Base-by-base conservation (phyloP, 1,140 invertebrate species). In the Heliconius hermathena region DNA sequence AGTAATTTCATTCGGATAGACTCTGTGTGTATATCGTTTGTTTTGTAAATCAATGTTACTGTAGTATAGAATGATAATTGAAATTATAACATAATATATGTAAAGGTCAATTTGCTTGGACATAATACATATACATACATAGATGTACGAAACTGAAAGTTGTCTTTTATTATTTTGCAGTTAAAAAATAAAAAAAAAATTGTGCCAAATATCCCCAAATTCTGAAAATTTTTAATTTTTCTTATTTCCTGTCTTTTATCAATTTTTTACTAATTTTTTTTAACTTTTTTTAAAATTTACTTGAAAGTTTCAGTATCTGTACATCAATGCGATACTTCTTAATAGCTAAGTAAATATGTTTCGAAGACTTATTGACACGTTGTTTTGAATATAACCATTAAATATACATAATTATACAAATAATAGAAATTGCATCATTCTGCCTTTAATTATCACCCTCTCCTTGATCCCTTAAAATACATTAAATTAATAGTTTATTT, bases 341-440 rank as follows among this genome's bases (percentile, higher is more conserved):
- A 46, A 46, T 46, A 46, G 16, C 41, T 46, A 79, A 74, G 52
- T 82, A 75, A 78, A 77, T 85, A 84, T 85, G 84, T 89, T 87
- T 88, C 83, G 82, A 89, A 89, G 83, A 88, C 79, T 87, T 87
- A 86, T 83, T 73, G 38, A 83, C 77, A 78, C 86, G 81, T 88
- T 91, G 86, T 91, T 90, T 90, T 90, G 71, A 88, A 84, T 90
- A 88, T 90, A 90, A 90, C 80, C 86, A 84, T 84, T 84, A 82
- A 83, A 84, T 89, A 89, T 89, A 88, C 86, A 88, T 85, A 90
- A 90, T 80, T 89, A 89, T 90, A 90, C 84, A 91, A 90, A 84
- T 90, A 83, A 88, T 90, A 90, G 89, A 83, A 84, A 88, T 90
- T 87, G 90, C 90, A 91, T 88, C 86, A 91, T 88, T 82, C 82